Evolutionary conservation across 2,113 vertebrate species (phyloP).

Genomic region (Rousettus leschenaultii): DNA sequence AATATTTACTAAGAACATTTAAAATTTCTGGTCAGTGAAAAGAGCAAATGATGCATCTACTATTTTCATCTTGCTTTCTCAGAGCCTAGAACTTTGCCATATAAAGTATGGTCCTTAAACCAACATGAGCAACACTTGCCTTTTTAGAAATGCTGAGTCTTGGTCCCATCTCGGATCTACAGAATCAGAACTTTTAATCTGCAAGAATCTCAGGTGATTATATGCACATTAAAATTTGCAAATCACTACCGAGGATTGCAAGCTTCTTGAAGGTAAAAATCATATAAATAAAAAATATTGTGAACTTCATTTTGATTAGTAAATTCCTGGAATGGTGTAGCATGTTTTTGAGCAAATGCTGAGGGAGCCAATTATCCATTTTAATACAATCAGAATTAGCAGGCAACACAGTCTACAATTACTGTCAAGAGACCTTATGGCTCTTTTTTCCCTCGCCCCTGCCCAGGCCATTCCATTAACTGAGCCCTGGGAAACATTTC

Average conservation of each 20-base stretch:
- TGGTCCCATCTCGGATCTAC: neutral
- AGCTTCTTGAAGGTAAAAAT: conserved; percentile 40
- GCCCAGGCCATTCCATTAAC: conserved; percentile 45
- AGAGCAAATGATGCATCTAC: neutral
- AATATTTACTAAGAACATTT: neutral
- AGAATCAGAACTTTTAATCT: neutral
- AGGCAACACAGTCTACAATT: conserved; percentile 23
- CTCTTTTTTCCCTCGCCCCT: conserved; percentile 16
- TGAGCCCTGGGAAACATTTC: conserved; percentile 44
- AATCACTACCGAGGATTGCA: neutral
- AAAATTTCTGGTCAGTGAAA: neutral
- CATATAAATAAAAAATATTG: neutral
- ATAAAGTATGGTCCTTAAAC: neutral
- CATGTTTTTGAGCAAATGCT: neutral
- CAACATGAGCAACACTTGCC: neutral
- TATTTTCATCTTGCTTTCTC: neutral
- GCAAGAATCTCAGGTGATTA: neutral
- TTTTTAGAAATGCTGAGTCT: neutral
- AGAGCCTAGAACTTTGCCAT: neutral
- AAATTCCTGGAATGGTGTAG: neutral
- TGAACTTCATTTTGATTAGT: neutral
- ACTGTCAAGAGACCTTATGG: conserved; percentile 52
- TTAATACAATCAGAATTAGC: conserved; percentile 48
- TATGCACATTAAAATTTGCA: neutral
- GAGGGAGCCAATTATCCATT: conserved; percentile 2